Base-by-base conservation (phyloP, 1,140 invertebrate genomes). In the Trichogramma pretiosum region DNA sequence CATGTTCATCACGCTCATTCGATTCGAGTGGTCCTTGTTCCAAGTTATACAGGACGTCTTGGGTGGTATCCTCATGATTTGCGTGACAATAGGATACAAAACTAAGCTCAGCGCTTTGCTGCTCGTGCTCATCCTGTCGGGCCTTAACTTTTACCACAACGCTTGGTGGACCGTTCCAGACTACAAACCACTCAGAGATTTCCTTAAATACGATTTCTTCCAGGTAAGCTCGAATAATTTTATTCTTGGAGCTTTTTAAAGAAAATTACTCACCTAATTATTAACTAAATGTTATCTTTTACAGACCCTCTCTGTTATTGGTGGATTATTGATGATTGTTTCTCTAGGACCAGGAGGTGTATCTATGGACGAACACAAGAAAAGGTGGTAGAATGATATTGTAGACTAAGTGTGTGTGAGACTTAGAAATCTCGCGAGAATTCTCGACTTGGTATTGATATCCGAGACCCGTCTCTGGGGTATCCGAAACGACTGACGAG, bases 141-240 rank as follows among this genome's bases (percentile, higher is more conserved):
- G 83, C 24, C 79, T 99, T 47, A 99, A 99, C 72, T 79, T 98
- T 56, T 99, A 96, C 67, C 88, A 97, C 65, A 99, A 99, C 69
- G 89, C 90, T 34, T 99, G 90, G 88, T 99, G 97, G 97, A 83
- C 80, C 48, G 87, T 98, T 65, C 93, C 94, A 3, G 77, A 85
- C 7, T 88, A 97, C 68, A 93, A 92, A 63, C 91, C 94, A 14
- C 84, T 98, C 54, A 80, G 95, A 66, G 97, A 99, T 74, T 99
- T 99, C 76, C 82, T 99, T 35, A 99, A 99, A 80, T 99, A 99
- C 65, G 97, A 99, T 73, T 99, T 99, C 77, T 99, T 99, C 85
- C 89, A 93, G 81, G 89, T 91, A 73, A 74, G 50, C 22, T 19
- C 9, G 10, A 18, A 33, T 34, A 34, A 26, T 37, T 21, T 38